A percentile compares a stretch with the other conserved stretches of the same genome.
Evolutionary conservation across 2,888 invertebrate species (phyloP).

Genomic region (Sinodicranocentrus sp.): DNA sequence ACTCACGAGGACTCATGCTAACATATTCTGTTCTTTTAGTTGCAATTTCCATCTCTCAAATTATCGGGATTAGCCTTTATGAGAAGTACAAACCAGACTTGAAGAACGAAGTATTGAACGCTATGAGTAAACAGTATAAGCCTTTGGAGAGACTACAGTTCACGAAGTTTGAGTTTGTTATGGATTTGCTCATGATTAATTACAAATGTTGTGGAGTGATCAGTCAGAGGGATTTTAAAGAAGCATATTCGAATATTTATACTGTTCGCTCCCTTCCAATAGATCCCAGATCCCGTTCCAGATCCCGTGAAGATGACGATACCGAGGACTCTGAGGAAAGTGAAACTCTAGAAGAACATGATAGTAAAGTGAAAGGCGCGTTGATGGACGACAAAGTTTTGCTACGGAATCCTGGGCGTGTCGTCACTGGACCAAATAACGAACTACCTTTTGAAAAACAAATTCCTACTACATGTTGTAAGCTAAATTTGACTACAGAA

Average conservation of each 20-base stretch:
- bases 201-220: conserved; percentile 61
- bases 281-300: conserved; percentile 33
- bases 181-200: conserved; percentile 59
- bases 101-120: conserved; percentile 27
- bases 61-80: conserved; percentile 40
- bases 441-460: conserved; percentile 18
- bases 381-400: neutral
- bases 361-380: neutral
- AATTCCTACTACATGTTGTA: conserved; percentile 57
- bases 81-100: conserved; percentile 54
- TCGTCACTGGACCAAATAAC: conserved; percentile 29
- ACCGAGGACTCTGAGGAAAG: neutral
- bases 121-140: conserved; percentile 45
- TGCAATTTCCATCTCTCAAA: conserved; percentile 9
- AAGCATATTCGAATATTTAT: conserved; percentile 50
- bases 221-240: conserved; percentile 49
- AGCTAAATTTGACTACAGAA: conserved; percentile 38
- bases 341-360: neutral
- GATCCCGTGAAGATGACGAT: neutral
- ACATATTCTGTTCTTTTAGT: conserved; percentile 20
- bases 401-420: neutral
- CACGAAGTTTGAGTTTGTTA: conserved; percentile 56
- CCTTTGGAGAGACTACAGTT: conserved; percentile 40
- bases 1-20: conserved; percentile 42
- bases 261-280: conserved; percentile 32